These are phyloP conservation scores for Blera fallax DNA, from an alignment of 2,888 invertebrate genomes.

Conservation along the genomic window DNA sequence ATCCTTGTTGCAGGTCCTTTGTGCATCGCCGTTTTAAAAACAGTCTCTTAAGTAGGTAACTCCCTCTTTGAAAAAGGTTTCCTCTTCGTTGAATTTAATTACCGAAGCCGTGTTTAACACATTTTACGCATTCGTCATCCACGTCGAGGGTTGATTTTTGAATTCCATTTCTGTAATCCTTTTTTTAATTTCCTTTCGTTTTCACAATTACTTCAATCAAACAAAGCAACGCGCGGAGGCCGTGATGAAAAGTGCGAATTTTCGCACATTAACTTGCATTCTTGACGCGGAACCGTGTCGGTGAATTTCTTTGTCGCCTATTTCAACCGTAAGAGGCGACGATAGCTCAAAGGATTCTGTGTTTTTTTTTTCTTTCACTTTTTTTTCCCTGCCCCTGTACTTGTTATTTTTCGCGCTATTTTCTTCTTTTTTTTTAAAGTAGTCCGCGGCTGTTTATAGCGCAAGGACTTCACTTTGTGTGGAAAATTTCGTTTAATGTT, in stretches of 20 bases:
- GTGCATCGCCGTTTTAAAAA: too few species aligned
- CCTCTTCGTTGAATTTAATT: not conserved
- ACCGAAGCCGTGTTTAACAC: not conserved
- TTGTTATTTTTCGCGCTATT: slow-evolving; percentile 32
- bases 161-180: not conserved
- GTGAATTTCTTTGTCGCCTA: slow-evolving; percentile 44
- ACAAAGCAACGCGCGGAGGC: not conserved
- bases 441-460: not conserved
- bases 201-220: not conserved
- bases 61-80: not conserved
- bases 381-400: not conserved
- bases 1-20: too few species aligned
- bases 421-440: not conserved
- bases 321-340: slow-evolving; percentile 38
- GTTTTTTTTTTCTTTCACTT: not conserved
- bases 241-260: slow-evolving; percentile 54
- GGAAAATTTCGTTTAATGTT: slow-evolving; percentile 15
- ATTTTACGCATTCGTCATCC: not conserved
- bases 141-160: not conserved
- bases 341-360: slow-evolving; percentile 25
- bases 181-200: not conserved
- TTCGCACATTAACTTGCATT: slow-evolving; percentile 67
- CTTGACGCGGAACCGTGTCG: slow-evolving; percentile 31
- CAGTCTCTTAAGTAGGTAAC: not conserved
- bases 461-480: slow-evolving; percentile 25